These are phyloP conservation scores for Philantomba maxwellii DNA, from an alignment of 2,113 vertebrate genomes.

Conservation along the genomic window DNA sequence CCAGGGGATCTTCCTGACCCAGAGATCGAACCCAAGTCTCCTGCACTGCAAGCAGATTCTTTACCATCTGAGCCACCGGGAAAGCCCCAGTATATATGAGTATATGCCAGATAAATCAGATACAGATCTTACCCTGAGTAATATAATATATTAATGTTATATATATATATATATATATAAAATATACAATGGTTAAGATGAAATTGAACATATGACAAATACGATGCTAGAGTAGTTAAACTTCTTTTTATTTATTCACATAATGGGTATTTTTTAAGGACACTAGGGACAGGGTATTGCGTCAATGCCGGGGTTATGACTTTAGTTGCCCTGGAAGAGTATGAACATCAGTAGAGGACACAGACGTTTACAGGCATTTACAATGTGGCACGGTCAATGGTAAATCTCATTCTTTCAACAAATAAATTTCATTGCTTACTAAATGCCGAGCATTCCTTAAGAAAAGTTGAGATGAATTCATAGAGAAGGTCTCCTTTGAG, in stretches of 20 bases:
- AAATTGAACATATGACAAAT: neutral
- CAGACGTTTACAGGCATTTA: neutral
- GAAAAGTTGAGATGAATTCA: neutral
- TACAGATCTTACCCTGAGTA: neutral
- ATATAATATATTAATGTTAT: no score
- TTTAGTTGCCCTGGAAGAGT: neutral
- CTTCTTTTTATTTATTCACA: neutral
- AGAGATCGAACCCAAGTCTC: neutral
- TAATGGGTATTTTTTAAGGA: neutral
- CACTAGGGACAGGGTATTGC: neutral
- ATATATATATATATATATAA: neutral
- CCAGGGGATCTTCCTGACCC: neutral
- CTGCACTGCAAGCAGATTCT: neutral
- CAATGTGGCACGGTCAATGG: neutral
- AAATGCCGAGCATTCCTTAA: neutral
- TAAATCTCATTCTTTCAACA: neutral
- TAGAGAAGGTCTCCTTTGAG: neutral
- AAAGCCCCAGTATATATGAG: neutral
- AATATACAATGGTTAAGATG: neutral
- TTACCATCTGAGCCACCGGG: neutral
- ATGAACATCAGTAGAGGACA: neutral
- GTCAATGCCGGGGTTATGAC: no score
- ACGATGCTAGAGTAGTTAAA: neutral
- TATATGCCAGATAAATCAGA: neutral
- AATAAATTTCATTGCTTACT: neutral